Percentiles rank a stretch among this genome's conserved stretches.
These are phyloP conservation scores for Sinocyclocheilus rhinocerous DNA, from an alignment of 2,113 vertebrate genomes.

Conservation along the genomic window DNA sequence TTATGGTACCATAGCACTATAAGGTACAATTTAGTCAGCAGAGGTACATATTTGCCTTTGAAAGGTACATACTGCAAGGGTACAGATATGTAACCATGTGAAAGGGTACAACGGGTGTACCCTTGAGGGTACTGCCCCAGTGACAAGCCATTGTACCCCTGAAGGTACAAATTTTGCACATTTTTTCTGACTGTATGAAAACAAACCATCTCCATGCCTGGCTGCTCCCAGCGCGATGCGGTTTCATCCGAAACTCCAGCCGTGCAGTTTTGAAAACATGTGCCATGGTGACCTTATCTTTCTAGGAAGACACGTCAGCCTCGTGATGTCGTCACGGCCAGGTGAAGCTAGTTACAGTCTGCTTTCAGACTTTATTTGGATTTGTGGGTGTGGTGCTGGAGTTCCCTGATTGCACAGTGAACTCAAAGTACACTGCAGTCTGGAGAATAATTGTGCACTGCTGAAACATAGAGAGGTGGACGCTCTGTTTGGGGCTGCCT, in stretches of 20 bases:
- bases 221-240: not conserved
- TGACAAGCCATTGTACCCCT: too few relatives aligned
- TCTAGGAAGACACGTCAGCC: conserved; percentile 28
- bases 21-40: too few relatives aligned
- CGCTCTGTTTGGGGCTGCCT: not conserved
- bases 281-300: conserved; percentile 28
- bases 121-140: too few relatives aligned
- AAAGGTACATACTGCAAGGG: too few relatives aligned
- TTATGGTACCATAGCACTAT: too few relatives aligned
- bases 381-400: conserved; percentile 35
- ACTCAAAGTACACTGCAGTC: conserved; percentile 44
- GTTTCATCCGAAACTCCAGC: conserved; percentile 40
- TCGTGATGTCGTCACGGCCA: conserved; percentile 32
- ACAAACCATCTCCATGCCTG: not conserved
- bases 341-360: conserved; percentile 10
- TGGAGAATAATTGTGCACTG: conserved; percentile 28
- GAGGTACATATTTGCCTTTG: too few relatives aligned
- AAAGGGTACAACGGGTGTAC: too few relatives aligned
- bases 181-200: too few relatives aligned
- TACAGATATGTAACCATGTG: too few relatives aligned
- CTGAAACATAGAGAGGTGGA: not conserved
- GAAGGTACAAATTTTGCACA: too few relatives aligned
- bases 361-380: conserved; percentile 16
- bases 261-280: conserved; percentile 35
- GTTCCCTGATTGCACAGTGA: conserved; percentile 31